Evolutionary conservation across 92 coral and sea anemone species (phyloP).

Genomic region (Ricordea florida): DNA sequence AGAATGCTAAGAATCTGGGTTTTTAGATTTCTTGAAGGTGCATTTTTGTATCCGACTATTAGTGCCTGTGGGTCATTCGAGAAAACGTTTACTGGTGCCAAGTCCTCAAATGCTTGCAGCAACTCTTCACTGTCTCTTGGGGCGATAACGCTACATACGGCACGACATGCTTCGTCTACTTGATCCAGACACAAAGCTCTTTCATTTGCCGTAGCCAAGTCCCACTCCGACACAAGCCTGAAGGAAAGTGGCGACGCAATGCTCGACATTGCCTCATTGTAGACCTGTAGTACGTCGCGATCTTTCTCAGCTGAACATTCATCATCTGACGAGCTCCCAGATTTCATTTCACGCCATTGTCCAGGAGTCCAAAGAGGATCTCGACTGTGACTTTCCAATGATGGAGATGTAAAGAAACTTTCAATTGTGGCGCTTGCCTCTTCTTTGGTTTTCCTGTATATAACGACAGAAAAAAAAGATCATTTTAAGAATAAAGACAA

Average conservation of each 20-base stretch:
- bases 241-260: conserved; percentile 40
- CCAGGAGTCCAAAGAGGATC: conserved; percentile 60
- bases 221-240: conserved; percentile 42
- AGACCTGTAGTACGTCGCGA: neutral
- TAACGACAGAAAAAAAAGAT: neutral
- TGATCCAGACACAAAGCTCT: conserved; percentile 38
- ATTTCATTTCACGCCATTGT: conserved; percentile 29
- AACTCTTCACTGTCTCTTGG: conserved; percentile 50
- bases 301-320: neutral
- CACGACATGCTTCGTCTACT: conserved; percentile 46
- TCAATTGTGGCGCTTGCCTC: neutral
- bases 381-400: neutral
- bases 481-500: neutral
- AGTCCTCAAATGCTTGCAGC: conserved; percentile 17
- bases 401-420: neutral
- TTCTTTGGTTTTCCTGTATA: neutral
- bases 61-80: conserved; percentile 13
- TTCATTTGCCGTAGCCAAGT: conserved; percentile 30
- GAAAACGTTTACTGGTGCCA: neutral
- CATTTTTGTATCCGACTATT: conserved; percentile 41
- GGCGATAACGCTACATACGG: conserved; percentile 55
- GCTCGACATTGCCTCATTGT: conserved; percentile 34
- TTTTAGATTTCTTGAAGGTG: conserved; percentile 49
- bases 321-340: conserved; percentile 10
- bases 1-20: conserved; percentile 62